phyloP scores from a whole-genome alignment of 2,797 vertebrate genomes.

The Mionectes olivaceus region DNA sequence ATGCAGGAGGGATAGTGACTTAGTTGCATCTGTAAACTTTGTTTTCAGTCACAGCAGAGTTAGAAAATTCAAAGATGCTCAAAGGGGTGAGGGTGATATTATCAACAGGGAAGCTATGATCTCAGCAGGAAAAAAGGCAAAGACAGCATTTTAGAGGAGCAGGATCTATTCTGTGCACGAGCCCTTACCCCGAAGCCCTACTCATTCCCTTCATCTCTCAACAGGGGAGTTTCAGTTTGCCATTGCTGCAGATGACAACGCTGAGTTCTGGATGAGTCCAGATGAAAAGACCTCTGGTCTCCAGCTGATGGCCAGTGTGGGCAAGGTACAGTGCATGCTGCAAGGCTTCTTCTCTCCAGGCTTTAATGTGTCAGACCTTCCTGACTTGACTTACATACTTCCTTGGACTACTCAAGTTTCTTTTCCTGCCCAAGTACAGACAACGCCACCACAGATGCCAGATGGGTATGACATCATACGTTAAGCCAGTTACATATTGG shows the following conservation, averaged over 20 bases:
- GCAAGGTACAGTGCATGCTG: slow-evolving; percentile 83
- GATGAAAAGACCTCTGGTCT: slow-evolving; percentile 85
- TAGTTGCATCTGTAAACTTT: not conserved
- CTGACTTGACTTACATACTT: not conserved
- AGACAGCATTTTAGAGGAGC: not conserved
- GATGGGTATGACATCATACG: not conserved
- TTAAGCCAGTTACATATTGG: not conserved
- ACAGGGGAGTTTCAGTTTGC: slow-evolving; percentile 93
- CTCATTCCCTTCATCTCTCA: slow-evolving; percentile 1
- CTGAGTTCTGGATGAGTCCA: slow-evolving; percentile 94
- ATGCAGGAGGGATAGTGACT: not conserved
- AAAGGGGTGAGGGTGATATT: not conserved
- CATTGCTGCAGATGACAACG: slow-evolving; percentile 92
- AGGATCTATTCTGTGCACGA: not conserved
- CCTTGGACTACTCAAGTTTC: not conserved
- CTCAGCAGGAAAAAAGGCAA: not conserved
- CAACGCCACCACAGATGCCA: not conserved
- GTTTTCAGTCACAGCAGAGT: not conserved
- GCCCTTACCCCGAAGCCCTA: not conserved
- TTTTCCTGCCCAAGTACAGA: not conserved
- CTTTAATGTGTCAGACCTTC: not conserved
- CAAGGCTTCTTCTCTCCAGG: not conserved
- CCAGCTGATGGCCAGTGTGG: slow-evolving; percentile 86
- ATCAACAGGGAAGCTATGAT: not conserved
- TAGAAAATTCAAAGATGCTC: not conserved